Percentiles rank a stretch among this genome's conserved stretches.
Evolutionary conservation across 64 coral and sea anemone species (phyloP).

Genomic region (Porites lutea): DNA sequence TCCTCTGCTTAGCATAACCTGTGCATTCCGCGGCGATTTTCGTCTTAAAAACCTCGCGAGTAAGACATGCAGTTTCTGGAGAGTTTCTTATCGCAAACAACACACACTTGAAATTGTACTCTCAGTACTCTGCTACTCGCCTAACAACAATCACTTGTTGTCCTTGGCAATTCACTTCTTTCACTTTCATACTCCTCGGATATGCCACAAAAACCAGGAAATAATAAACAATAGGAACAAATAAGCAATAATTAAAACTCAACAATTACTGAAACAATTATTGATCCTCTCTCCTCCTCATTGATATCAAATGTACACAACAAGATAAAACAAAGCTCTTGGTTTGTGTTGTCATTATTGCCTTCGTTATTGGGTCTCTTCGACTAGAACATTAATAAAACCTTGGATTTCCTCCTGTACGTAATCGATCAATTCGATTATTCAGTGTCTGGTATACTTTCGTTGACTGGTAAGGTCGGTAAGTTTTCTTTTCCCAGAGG

Average conservation of each 20-base stretch:
- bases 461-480: too few relatives aligned
- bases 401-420: too few relatives aligned
- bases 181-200: not conserved
- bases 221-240: not conserved
- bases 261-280: not conserved
- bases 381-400: too few relatives aligned
- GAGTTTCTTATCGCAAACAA: not conserved
- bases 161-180: not conserved
- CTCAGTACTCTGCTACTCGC: not conserved
- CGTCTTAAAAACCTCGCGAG: not conserved
- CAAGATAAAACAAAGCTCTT: too few relatives aligned
- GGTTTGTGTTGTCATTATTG: too few relatives aligned
- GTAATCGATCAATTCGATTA: too few relatives aligned
- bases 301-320: too few relatives aligned
- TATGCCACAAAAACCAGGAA: not conserved
- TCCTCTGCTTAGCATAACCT: not conserved
- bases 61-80: not conserved
- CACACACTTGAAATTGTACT: not conserved
- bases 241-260: not conserved
- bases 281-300: not conserved
- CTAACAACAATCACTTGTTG: not conserved
- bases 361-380: too few relatives aligned
- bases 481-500: too few relatives aligned
- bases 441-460: too few relatives aligned
- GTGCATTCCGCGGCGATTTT: constrained; percentile 9